Evolutionary conservation across 2,113 vertebrate genomes (phyloP).

Genomic region (Lasiurus cinereus): DNA sequence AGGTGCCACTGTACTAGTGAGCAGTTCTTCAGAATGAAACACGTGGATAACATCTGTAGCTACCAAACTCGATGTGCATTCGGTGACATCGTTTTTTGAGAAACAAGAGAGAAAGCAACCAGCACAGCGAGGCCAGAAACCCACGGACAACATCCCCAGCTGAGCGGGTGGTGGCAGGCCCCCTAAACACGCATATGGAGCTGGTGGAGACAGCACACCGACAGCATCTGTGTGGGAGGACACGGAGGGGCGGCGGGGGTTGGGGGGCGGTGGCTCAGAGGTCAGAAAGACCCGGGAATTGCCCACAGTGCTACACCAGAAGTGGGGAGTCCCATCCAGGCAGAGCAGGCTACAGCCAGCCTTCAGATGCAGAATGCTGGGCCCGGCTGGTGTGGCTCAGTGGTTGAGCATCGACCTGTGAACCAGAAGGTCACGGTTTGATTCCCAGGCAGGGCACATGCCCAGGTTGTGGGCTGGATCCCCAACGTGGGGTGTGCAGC

Average conservation of each 20-base stretch:
- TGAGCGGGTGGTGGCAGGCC: neutral
- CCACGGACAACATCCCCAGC: neutral
- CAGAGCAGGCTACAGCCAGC: neutral
- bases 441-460: no score
- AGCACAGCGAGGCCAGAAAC: neutral
- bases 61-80: neutral
- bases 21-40: slow-evolving; percentile 10
- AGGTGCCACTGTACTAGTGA: neutral
- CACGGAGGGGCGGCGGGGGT: neutral
- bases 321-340: neutral
- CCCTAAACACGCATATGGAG: neutral
- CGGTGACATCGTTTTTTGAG: neutral
- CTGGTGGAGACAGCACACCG: neutral
- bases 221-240: neutral
- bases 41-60: neutral
- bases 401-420: no score
- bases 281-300: neutral
- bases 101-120: neutral
- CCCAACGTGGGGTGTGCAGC: no score
- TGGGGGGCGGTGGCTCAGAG: neutral
- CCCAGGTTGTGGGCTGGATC: no score
- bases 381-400: no score
- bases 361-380: neutral
- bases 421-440: no score
- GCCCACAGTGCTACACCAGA: neutral